phyloP scores from a whole-genome alignment of 1,140 invertebrate species.

The Pachypeltis micranthus region DNA sequence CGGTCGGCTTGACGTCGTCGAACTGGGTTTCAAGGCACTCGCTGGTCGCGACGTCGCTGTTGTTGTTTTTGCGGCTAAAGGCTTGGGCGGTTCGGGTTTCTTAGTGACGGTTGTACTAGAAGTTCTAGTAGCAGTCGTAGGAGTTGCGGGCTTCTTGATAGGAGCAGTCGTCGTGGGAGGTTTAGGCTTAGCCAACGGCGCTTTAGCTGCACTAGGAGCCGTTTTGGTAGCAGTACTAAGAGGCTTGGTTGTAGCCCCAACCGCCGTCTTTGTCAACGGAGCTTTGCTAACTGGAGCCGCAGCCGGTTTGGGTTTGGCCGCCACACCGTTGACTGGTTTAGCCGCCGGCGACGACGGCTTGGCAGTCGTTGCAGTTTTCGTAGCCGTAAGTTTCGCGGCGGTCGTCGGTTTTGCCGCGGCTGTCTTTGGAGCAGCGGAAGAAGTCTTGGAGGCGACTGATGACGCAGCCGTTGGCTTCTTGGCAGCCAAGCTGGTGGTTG shows the following conservation, averaged over 20 bases:
- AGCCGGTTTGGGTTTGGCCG: slow-evolving; percentile 14
- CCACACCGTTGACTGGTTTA: not conserved
- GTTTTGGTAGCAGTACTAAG: slow-evolving; percentile 4
- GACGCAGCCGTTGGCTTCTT: not conserved
- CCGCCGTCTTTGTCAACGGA: slow-evolving; percentile 13
- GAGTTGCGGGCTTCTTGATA: not conserved
- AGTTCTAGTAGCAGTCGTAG: not conserved
- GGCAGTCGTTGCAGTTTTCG: slow-evolving; percentile 15
- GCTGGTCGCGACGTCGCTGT: no score
- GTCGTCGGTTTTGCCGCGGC: slow-evolving; percentile 4
- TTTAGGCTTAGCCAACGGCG: not conserved
- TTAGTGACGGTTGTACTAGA: not conserved
- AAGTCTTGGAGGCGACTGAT: not conserved
- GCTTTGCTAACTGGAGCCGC: slow-evolving; percentile 12
- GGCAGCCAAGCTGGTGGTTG: not conserved
- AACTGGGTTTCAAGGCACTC: no score
- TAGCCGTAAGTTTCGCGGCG: not conserved
- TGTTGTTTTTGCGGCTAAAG: not conserved
- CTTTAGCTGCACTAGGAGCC: not conserved
- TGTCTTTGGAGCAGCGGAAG: not conserved
- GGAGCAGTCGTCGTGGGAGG: slow-evolving; percentile 3
- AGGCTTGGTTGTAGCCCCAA: slow-evolving; percentile 9
- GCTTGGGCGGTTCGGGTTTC: not conserved
- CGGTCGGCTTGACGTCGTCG: not conserved
- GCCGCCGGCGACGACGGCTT: not conserved